These are phyloP conservation scores for Danaus plexippus DNA, from an alignment of 1,140 invertebrate genomes.

Conservation along the genomic window DNA sequence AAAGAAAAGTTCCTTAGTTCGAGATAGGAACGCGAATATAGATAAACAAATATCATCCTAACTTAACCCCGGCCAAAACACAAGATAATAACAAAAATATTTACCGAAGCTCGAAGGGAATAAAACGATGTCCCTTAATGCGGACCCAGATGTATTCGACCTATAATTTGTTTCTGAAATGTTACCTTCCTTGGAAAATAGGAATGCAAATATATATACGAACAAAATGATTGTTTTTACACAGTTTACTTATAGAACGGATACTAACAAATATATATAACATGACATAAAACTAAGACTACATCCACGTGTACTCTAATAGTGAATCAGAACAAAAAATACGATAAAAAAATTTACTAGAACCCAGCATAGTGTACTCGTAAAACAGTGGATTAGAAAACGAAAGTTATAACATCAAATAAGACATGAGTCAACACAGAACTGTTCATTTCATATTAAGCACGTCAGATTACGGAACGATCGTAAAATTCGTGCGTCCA, in stretches of 20 bases:
- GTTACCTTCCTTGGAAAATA: slow-evolving; percentile 46
- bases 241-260: slow-evolving; percentile 30
- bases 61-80: slow-evolving; percentile 20
- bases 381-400: slow-evolving; percentile 34
- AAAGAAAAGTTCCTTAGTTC: slow-evolving; percentile 1
- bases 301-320: too few species aligned
- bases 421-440: slow-evolving; percentile 36
- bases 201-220: slow-evolving; percentile 62
- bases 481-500: slow-evolving; percentile 65
- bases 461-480: slow-evolving; percentile 54
- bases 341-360: too few species aligned
- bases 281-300: too few species aligned
- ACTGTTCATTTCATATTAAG: slow-evolving; percentile 43
- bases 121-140: slow-evolving; percentile 68
- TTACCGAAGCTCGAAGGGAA: slow-evolving; percentile 57
- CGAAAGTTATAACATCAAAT: slow-evolving; percentile 50
- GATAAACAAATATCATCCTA: slow-evolving; percentile 8
- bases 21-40: slow-evolving; percentile 4
- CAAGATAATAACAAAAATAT: slow-evolving; percentile 58
- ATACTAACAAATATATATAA: slow-evolving; percentile 13
- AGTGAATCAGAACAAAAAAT: too few species aligned
- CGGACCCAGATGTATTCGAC: slow-evolving; percentile 55
- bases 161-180: slow-evolving; percentile 63
- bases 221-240: slow-evolving; percentile 28
- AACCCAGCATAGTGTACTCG: too few species aligned